Evolutionary conservation across 1,140 invertebrate species (phyloP).

Genomic region (Diabrotica virgifera): DNA sequence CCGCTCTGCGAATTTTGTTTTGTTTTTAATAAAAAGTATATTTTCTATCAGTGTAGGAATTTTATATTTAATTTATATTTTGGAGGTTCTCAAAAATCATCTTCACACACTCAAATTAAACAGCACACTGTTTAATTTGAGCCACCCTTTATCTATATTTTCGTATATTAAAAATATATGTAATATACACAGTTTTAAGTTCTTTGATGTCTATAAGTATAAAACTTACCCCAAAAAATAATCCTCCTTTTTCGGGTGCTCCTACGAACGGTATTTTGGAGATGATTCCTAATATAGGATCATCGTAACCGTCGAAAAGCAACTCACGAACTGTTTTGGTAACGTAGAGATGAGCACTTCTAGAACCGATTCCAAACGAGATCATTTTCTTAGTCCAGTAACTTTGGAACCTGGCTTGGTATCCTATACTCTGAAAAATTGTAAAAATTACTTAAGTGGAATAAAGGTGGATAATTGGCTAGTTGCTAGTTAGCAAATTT

Average conservation of each 20-base stretch:
- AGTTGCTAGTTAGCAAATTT: too few species aligned
- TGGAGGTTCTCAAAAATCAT: too few species aligned
- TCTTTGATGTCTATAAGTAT: neutral
- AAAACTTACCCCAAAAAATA: conserved; percentile 72
- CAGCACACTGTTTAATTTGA: too few species aligned
- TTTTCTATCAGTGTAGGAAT: too few species aligned
- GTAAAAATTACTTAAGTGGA: too few species aligned
- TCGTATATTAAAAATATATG: too few species aligned
- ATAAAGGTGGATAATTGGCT: neutral
- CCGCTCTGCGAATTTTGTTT: too few species aligned
- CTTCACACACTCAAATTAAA: too few species aligned
- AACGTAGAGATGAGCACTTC: conserved; percentile 50
- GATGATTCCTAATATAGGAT: conserved; percentile 64
- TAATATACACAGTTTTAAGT: too few species aligned
- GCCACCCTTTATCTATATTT: too few species aligned
- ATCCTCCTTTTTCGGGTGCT: conserved; percentile 66
- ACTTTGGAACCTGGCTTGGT: conserved; percentile 57
- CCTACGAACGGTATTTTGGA: conserved; percentile 54
- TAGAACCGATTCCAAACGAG: conserved; percentile 31
- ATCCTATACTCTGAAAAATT: conserved; percentile 63
- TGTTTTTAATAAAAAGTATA: too few species aligned
- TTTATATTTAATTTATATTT: too few species aligned
- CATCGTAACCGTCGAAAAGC: conserved; percentile 74
- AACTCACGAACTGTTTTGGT: conserved; percentile 67
- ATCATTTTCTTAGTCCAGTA: conserved; percentile 50